Evolutionary conservation across 2,797 vertebrate genomes (phyloP).

Genomic region (Arremon aurantiirostris): DNA sequence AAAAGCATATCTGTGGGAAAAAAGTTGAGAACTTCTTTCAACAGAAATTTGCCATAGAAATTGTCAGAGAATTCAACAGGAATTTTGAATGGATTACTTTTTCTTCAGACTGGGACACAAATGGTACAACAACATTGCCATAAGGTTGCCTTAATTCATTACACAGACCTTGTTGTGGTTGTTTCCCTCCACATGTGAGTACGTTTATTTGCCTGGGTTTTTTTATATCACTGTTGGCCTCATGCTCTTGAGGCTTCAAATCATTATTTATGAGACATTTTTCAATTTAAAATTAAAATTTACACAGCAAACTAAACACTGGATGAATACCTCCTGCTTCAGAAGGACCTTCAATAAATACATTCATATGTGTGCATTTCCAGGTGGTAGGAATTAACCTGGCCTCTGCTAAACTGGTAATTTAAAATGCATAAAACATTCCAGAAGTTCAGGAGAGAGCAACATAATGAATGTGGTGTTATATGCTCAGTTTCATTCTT

Average conservation of each 20-base stretch:
- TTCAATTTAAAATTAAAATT: constrained; percentile 45
- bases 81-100: background rate
- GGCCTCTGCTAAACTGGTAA: background rate
- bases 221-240: background rate
- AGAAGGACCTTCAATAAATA: background rate
- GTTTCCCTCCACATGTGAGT: background rate
- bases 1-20: background rate
- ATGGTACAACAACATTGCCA: background rate
- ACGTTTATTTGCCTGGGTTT: background rate
- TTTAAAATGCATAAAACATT: constrained; percentile 32
- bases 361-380: background rate
- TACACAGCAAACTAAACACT: background rate
- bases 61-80: background rate
- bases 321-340: background rate
- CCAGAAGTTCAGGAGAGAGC: background rate
- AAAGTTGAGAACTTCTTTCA: background rate
- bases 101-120: background rate
- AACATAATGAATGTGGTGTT: background rate
- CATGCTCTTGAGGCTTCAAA: background rate
- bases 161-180: background rate
- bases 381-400: constrained; percentile 18
- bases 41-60: background rate
- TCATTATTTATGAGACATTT: background rate
- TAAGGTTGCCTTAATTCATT: background rate
- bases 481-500: background rate